A percentile compares a stretch with the other conserved stretches of the same genome.
phyloP scores from a whole-genome alignment of 2,113 vertebrate genomes.

The Paracanthobrama guichenoti region DNA sequence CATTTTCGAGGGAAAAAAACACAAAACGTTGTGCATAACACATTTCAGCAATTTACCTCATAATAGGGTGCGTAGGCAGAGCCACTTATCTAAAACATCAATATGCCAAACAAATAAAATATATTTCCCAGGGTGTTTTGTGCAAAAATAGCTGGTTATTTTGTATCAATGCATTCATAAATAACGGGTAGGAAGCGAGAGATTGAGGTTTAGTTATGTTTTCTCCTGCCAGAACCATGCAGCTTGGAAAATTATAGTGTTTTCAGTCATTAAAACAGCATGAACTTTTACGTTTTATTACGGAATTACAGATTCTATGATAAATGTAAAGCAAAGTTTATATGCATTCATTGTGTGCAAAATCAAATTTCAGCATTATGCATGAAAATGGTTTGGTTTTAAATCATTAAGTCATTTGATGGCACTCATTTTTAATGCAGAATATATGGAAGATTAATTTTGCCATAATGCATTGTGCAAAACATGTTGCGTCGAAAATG shows the following conservation, averaged over 20 bases:
- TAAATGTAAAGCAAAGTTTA: not conserved
- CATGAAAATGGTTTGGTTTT: not conserved
- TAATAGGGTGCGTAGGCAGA: conserved; percentile 13
- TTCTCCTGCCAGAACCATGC: not conserved
- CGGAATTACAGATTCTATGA: not conserved
- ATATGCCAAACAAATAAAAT: conserved; percentile 17
- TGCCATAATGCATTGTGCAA: conserved; percentile 9
- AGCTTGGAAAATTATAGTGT: conserved; percentile 14
- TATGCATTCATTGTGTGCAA: not conserved
- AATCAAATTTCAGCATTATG: not conserved
- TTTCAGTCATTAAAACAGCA: conserved; percentile 14
- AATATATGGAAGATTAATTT: not conserved
- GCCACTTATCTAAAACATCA: conserved; percentile 36
- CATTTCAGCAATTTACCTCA: conserved; percentile 30
- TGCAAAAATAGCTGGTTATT: conserved; percentile 35
- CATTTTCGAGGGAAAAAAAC: not conserved
- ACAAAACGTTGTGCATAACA: not conserved
- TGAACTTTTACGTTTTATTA: conserved; percentile 15
- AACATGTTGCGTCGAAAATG: not conserved
- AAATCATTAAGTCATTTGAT: conserved; percentile 22
- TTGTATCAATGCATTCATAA: conserved; percentile 1
- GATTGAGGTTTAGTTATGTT: conserved; percentile 13
- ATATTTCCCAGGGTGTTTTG: conserved; percentile 10
- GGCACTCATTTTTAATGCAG: not conserved
- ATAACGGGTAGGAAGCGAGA: not conserved